A percentile compares a stretch with the other conserved stretches of the same genome.
Conservation (phyloP, 2,797 vertebrate genomes). For the Sebastes nivosus region DNA sequence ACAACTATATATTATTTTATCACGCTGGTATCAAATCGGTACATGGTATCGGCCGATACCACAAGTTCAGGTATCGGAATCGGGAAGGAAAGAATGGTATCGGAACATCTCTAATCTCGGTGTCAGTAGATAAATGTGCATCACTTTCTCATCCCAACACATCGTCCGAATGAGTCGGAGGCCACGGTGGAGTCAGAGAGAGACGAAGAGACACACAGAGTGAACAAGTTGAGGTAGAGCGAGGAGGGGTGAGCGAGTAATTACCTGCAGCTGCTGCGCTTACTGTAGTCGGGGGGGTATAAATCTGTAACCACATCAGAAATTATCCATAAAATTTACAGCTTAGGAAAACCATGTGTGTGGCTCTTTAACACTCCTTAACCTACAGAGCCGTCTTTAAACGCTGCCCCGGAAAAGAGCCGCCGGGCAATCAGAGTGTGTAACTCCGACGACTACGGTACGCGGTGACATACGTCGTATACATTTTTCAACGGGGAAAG, state of each 20-base stretch:
- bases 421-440: conserved; percentile 2
- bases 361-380: conserved; percentile 75
- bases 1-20: no score
- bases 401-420: conserved; percentile 41
- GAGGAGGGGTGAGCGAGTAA: conserved; percentile 59
- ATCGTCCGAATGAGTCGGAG: not conserved
- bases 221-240: conserved; percentile 30
- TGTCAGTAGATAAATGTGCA: not conserved
- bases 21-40: no score
- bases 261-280: conserved; percentile 78
- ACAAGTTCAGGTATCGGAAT: no score
- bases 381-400: conserved; percentile 60
- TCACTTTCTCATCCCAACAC: not conserved
- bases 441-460: not conserved
- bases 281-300: conserved; percentile 66
- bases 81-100: no score
- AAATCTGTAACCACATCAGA: conserved; percentile 84
- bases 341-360: conserved; percentile 80
- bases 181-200: not conserved
- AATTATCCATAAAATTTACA: conserved; percentile 85
- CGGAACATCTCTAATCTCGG: no score
- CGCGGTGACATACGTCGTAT: conserved; percentile 15
- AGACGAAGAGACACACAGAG: conserved; percentile 29
- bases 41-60: no score
- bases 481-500: not conserved